Evolutionary conservation across 2,797 vertebrate species (phyloP).

Genomic region (Margarornis squamiger): DNA sequence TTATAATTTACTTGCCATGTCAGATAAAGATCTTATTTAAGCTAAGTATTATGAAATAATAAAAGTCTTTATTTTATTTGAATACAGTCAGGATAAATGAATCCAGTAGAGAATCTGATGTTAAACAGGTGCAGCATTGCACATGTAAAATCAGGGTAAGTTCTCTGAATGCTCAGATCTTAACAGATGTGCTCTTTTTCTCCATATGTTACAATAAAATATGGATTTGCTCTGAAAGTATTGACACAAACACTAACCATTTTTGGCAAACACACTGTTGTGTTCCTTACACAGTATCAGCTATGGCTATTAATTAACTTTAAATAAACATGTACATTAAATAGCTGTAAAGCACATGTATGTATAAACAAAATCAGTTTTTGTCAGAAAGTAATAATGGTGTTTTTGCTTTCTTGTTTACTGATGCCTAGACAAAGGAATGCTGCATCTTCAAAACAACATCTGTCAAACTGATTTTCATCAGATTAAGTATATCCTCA

Average conservation of each 20-base stretch:
- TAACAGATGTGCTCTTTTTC: conserved; percentile 13
- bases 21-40: not conserved
- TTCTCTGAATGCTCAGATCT: not conserved
- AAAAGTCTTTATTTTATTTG: not conserved
- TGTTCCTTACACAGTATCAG: not conserved
- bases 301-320: not conserved
- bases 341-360: not conserved
- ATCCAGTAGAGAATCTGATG: not conserved
- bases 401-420: conserved; percentile 35
- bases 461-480: conserved; percentile 68
- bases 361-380: not conserved
- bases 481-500: conserved; percentile 71
- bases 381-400: not conserved
- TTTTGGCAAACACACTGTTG: not conserved
- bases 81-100: not conserved
- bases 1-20: not conserved
- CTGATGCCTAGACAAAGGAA: conserved; percentile 31
- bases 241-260: not conserved
- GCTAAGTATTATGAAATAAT: conserved; percentile 1
- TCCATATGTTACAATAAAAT: not conserved
- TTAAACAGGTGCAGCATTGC: not conserved
- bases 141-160: not conserved
- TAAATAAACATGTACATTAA: not conserved
- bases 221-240: not conserved
- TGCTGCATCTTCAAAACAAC: conserved; percentile 64